Base-by-base conservation (phyloP, 2,113 vertebrate genomes). In the Stegastes partitus region DNA sequence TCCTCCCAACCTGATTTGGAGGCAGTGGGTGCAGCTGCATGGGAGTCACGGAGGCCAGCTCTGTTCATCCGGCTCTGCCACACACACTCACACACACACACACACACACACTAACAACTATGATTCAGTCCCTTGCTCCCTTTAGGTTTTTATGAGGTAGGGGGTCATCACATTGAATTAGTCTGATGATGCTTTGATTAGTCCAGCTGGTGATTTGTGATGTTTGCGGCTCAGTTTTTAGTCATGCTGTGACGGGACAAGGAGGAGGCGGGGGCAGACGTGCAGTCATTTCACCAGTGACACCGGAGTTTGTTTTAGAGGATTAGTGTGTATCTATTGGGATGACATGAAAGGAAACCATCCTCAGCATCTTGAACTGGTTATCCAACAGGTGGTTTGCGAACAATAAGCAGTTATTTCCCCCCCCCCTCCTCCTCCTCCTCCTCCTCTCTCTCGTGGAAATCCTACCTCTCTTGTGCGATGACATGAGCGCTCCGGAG, bases 21-120 rank as follows among this genome's bases (percentile, higher is more conserved):
- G 88, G 83, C 86, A 83, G 74, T 65, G 77, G 76, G 80, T 88
- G 85, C 87, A 92, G 89, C 89, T 92, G 90, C 84, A 83, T 67
- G 59, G 44, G 87, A 85, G 82, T 79, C 85, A 81, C 0, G 42
- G 56, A 82, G 84, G 83, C 81, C 83, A 85, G 74, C 69, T 63
- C 66, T 68, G 73, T 77, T 81, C 87, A 68, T 81, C 85, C 49
- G 47, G 74, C 68, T 68, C 71, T 70, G 69, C 58, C 79, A 68
- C n/a, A 56, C 54, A 39, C 50, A 62, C 34, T 37, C 74, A 62
- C 47, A 70, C 58, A 42, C 50, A 71, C 50, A 74, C 75, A 61
- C 64, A 56, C 70, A 71, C 68, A 61, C 50, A 22, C 21, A 83
- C 74, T 53, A 28, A 84, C 63, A 2, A 59, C 53, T 57, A 79